Conservation (phyloP, 2,113 vertebrate genomes). For the Osmerus eperlanus region DNA sequence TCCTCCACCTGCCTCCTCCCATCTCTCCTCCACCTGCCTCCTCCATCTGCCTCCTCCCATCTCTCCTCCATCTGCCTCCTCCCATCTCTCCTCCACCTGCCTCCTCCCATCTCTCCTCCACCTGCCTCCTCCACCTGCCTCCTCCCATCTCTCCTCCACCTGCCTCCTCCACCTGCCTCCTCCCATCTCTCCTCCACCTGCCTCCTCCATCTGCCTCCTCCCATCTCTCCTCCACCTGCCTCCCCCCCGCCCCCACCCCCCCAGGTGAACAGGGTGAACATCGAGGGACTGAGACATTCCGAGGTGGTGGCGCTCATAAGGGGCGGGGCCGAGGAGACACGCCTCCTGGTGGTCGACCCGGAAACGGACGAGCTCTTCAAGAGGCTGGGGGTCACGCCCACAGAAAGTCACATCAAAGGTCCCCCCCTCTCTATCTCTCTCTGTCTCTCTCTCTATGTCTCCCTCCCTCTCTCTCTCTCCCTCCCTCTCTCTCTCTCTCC, state of each 20-base stretch:
- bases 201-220: neutral
- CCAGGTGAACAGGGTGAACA: conserved; percentile 68
- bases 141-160: neutral
- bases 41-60: too few relatives aligned
- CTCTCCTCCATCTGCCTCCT: too few relatives aligned
- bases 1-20: neutral
- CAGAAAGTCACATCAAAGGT: conserved; percentile 79
- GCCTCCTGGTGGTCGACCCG: conserved; percentile 85
- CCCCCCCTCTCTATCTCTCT: neutral
- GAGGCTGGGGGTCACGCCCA: conserved; percentile 79
- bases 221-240: too few relatives aligned
- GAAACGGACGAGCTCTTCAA: conserved; percentile 83
- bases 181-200: too few relatives aligned
- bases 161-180: too few relatives aligned
- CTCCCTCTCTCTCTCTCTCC: neutral
- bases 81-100: neutral
- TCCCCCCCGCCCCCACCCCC: too few relatives aligned
- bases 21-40: too few relatives aligned
- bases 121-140: neutral
- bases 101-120: too few relatives aligned
- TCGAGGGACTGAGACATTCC: conserved; percentile 81
- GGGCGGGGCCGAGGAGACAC: conserved; percentile 71
- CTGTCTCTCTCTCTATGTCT: too few relatives aligned
- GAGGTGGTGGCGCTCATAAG: conserved; percentile 89
- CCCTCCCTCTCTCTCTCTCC: neutral